Evolutionary conservation across 2,888 invertebrate species (phyloP).

Genomic region (Dynastes maya): DNA sequence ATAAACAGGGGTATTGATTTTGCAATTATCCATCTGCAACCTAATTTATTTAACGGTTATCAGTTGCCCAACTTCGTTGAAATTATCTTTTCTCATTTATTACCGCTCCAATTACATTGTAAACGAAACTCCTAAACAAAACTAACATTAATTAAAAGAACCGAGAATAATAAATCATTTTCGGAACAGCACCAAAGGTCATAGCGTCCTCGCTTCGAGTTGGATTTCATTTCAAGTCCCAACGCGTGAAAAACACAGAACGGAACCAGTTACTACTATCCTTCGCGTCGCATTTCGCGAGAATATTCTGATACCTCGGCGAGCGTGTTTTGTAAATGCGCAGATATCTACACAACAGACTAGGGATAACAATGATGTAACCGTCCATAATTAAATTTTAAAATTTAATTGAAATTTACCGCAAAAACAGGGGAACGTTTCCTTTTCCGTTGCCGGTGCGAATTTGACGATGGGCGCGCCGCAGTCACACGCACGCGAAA

Average conservation of each 20-base stretch:
- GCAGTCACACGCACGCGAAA: background rate
- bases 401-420: slow-evolving; percentile 38
- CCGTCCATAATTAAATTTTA: slow-evolving; percentile 24
- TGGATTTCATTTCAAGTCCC: too few relatives aligned
- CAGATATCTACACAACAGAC: background rate
- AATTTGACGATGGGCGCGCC: background rate
- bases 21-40: background rate
- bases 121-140: slow-evolving; percentile 6
- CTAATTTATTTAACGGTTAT: background rate
- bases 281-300: background rate
- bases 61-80: background rate
- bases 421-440: slow-evolving; percentile 12
- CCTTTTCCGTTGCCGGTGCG: background rate
- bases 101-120: slow-evolving; percentile 1
- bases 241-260: background rate
- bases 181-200: background rate
- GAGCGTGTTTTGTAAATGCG: background rate
- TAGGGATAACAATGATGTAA: slow-evolving; percentile 22
- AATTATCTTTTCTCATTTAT: background rate
- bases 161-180: slow-evolving; percentile 1
- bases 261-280: too few relatives aligned
- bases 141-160: slow-evolving; percentile 12
- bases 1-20: background rate
- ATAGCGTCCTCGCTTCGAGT: too few relatives aligned
- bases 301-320: background rate